Evolutionary conservation across 2,888 invertebrate genomes (phyloP), one percentile per base, ranked within the genome.

Genomic region (Opisthograptis luteolata): DNA sequence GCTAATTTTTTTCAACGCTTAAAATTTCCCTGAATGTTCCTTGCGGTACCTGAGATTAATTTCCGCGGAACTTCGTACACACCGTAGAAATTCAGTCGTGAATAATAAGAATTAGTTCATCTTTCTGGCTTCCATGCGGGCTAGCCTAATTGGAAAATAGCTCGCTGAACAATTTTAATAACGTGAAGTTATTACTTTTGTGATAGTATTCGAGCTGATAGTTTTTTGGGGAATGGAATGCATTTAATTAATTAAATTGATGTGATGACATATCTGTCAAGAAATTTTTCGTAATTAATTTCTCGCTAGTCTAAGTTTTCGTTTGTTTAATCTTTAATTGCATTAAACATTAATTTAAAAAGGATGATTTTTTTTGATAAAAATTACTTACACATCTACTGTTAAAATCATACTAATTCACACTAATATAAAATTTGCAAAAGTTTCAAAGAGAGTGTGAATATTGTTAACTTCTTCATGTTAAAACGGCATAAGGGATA

Each of bases 31-130:
- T 43, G 66, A 69, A 68, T 70, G 75, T 76, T 69, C 62, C 62
- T 54, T 52, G 55, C 62, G 71, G 73, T 73, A 70, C 73, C 70
- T 69, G 58, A 72, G 72, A 77, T 81, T 76, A 76, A 60, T 59
- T 62, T 51, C 50, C 51, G 47, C 48, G 55, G 57, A 66, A 73
- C 64, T 70, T 68, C 39, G 58, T 63, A 61, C 64, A 59, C 60
- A 67, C 51, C 55, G 39, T 53, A 67, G 72, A 73, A 75, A 78
- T 73, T 72, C 62, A 61, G 73, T 60, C 64, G 70, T 76, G 78
- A 81, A 81, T 81, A 79, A 79, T 77, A 73, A 73, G 72, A 78
- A 39, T 32, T 25, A 12, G 24, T 37, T 31, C 25, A 17, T 9
- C 37, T 17, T 39, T 32, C 9, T 19, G 19, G 9, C 24, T 15